Conservation (phyloP, 2,113 vertebrate species). For the Vimba vimba region DNA sequence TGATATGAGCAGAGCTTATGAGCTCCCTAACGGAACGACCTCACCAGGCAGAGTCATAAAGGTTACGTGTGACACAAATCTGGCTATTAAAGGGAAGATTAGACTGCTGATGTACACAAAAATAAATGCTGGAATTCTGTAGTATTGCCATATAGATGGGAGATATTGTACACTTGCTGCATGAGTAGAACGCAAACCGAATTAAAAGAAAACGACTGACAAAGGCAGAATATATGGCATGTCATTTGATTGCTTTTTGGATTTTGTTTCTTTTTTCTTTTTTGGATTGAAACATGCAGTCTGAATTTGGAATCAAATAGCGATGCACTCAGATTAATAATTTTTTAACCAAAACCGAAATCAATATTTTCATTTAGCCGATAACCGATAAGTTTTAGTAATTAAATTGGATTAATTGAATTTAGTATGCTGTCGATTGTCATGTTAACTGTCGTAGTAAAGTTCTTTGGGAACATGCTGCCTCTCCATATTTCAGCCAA, state of each 20-base stretch:
- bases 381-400: too few relatives aligned
- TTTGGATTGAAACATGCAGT: background rate
- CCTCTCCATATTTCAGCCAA: background rate
- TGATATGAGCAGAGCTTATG: constrained; percentile 91
- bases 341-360: too few relatives aligned
- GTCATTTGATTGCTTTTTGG: background rate
- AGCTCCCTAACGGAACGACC: constrained; percentile 92
- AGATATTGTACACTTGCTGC: background rate
- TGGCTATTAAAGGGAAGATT: constrained; percentile 88
- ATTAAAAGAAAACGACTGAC: background rate
- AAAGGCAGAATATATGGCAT: background rate
- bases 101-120: constrained; percentile 78
- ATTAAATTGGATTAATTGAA: background rate
- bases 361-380: background rate
- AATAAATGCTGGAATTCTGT: constrained; percentile 69
- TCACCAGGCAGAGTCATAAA: constrained; percentile 96
- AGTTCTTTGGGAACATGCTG: background rate
- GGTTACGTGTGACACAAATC: constrained; percentile 92
- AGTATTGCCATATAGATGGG: background rate
- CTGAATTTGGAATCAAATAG: background rate
- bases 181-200: background rate
- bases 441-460: background rate
- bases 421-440: background rate
- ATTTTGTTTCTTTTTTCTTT: background rate
- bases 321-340: too few relatives aligned